Evolutionary conservation across 2,113 vertebrate species (phyloP).

Genomic region (Cephalopterus ornatus): DNA sequence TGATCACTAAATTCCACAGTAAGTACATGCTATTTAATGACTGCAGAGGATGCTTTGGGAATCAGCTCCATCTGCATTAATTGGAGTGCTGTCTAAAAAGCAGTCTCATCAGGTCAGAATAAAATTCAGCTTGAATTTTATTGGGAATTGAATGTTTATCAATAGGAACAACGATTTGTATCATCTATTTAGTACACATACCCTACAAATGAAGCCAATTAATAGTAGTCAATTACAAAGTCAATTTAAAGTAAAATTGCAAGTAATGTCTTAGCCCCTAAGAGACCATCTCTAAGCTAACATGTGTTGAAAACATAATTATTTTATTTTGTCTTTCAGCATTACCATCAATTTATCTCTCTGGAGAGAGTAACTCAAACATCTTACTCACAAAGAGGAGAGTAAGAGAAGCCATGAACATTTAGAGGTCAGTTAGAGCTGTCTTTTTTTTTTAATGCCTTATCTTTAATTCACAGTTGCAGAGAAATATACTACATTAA

Average conservation of each 20-base stretch:
- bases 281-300: neutral
- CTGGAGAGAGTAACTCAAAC: neutral
- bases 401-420: neutral
- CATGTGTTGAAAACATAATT: slow-evolving; percentile 10
- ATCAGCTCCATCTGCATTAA: neutral
- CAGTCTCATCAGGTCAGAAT: neutral
- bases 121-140: neutral
- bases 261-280: neutral
- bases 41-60: neutral
- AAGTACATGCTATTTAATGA: neutral
- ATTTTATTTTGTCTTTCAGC: slow-evolving; percentile 1
- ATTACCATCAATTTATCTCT: neutral
- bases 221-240: neutral
- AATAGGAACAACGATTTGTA: neutral
- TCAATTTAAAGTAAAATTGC: neutral
- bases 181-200: neutral
- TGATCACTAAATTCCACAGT: neutral
- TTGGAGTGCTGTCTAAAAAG: neutral
- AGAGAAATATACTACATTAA: neutral
- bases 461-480: neutral
- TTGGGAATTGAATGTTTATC: neutral
- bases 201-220: neutral
- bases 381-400: neutral
- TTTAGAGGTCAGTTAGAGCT: neutral
- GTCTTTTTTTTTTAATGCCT: no score